phyloP scores from a whole-genome alignment of 92 coral and sea anemone genomes.

The Zoanthus solanderi region DNA sequence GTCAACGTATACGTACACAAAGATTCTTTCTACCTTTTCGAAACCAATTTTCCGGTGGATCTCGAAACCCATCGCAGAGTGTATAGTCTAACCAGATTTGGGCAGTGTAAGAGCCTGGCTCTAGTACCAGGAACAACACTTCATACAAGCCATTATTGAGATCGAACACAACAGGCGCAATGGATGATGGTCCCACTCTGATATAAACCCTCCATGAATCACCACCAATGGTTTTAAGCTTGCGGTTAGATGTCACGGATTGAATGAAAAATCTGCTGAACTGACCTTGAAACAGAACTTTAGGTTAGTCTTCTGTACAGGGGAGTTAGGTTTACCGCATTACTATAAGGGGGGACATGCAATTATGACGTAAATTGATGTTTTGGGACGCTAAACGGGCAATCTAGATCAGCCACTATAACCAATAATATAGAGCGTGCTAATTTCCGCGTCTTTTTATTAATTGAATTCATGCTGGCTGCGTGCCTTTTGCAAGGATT shows the following conservation, averaged over 20 bases:
- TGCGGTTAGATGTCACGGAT: slow-evolving; percentile 68
- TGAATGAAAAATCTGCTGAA: slow-evolving; percentile 87
- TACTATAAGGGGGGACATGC: neutral
- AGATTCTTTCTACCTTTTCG: slow-evolving; percentile 56
- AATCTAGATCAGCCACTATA: too few relatives aligned
- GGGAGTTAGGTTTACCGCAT: too few relatives aligned
- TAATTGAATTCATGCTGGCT: too few relatives aligned
- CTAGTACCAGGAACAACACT: slow-evolving; percentile 71
- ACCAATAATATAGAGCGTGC: too few relatives aligned
- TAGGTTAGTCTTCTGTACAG: too few relatives aligned
- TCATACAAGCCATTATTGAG: slow-evolving; percentile 83
- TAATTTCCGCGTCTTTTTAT: too few relatives aligned
- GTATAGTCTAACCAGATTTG: slow-evolving; percentile 77
- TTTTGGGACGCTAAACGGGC: too few relatives aligned
- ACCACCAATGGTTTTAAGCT: slow-evolving; percentile 74
- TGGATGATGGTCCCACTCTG: slow-evolving; percentile 86
- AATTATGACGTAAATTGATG: neutral
- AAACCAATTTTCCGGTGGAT: slow-evolving; percentile 86
- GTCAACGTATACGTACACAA: neutral
- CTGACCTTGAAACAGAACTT: slow-evolving; percentile 54
- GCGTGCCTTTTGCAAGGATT: too few relatives aligned
- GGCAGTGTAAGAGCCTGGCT: slow-evolving; percentile 80
- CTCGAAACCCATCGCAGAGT: slow-evolving; percentile 84
- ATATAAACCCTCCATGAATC: slow-evolving; percentile 87
- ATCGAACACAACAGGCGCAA: slow-evolving; percentile 82